Base-by-base conservation (phyloP, 2,888 invertebrate genomes). In the Cryptocephalus primarius region DNA sequence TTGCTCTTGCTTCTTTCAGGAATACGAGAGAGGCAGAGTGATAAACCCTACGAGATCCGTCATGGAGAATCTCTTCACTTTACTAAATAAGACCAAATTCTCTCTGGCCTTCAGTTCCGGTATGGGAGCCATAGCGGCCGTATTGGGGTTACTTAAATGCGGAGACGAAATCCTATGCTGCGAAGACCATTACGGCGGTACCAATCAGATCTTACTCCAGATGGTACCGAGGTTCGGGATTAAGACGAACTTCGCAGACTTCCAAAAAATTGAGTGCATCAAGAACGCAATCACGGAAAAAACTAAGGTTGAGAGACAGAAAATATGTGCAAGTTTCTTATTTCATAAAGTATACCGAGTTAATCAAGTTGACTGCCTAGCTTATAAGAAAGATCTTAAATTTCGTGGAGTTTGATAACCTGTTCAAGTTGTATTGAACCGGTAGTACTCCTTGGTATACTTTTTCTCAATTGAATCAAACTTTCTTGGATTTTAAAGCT, bases 151-250 rank as follows among this genome's bases (percentile, higher is more conserved):
- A 56, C 72, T 97, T 9, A 80, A 77, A 53, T 60, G 74, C 47
- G 96, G 95, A 0, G 96, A 97, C 65, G 94, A 96, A 63, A 74
- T 97, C 10, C 68, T 97, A 40, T 82, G 85, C 59, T 82, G 86
- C 50, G 91, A 96, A 66, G 96, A 97, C 69, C 77, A 96, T 4
- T 97, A 95, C 63, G 95, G 96, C 47, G 96, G 95, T 12, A 90
- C 89, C 0, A 87, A 87, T 61, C 77, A 92, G 58, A 63, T 82
- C 32, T 72, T 79, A 53, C 72, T 73, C 70, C 75, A 70, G 55
- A 58, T 67, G 32, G 58, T 55, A 1, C 53, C 72, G 1, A 78
- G 79, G 56, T 76, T 86, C 64, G 86, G 86, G 6, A 75, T 96
- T 31, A 74, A 82, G 56, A 75, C 80, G 9, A 77, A 83, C 9